Conservation (phyloP, 1,140 invertebrate genomes). For the Brachionus manjavacas region DNA sequence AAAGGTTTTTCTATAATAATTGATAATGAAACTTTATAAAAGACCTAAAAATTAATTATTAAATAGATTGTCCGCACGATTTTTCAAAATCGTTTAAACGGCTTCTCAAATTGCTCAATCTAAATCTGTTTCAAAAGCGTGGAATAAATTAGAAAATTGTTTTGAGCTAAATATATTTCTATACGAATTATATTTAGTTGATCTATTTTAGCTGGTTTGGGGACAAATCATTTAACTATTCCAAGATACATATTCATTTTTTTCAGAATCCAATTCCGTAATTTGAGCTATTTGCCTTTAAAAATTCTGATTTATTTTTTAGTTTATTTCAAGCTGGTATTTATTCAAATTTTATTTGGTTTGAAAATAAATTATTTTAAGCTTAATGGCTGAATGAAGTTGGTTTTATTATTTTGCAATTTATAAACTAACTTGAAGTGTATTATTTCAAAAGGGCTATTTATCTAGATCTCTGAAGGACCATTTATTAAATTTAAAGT, state of each 20-base stretch:
- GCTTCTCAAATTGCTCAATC: neutral
- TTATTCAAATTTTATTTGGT: neutral
- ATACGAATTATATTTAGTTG: neutral
- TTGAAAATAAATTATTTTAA: neutral
- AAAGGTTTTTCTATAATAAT: neutral
- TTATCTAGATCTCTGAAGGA: neutral
- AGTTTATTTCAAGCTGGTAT: neutral
- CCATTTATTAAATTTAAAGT: slow-evolving; percentile 1
- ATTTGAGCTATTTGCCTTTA: neutral
- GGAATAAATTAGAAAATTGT: neutral
- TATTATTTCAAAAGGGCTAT: neutral
- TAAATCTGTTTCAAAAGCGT: neutral
- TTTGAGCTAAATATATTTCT: neutral
- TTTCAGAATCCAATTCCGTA: neutral
- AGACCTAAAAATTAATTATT: neutral
- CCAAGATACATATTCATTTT: neutral
- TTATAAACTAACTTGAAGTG: neutral
- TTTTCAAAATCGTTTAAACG: neutral
- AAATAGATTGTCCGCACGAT: neutral
- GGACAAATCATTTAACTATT: neutral
- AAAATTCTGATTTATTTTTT: neutral
- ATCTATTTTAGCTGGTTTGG: neutral
- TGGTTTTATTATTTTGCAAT: neutral
- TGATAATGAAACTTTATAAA: neutral
- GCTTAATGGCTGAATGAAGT: neutral